Evolutionary conservation across 2,113 vertebrate genomes (phyloP).

Genomic region (Thalassoma bifasciatum): DNA sequence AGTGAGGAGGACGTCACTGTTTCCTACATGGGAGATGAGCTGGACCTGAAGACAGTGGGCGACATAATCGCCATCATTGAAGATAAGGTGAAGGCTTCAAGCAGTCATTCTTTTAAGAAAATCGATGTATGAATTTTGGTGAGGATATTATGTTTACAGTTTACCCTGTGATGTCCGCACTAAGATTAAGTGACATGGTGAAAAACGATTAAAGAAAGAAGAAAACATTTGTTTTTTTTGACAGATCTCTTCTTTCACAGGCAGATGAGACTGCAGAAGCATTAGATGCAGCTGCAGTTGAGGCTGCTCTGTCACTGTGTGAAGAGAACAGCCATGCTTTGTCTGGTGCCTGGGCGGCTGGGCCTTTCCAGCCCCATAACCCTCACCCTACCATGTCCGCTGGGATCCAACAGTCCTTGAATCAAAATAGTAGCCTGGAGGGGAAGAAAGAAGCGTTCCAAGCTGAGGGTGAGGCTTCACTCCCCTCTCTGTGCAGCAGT

Average conservation of each 20-base stretch:
- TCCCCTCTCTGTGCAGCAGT: constrained; percentile 58
- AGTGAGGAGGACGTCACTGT: constrained; percentile 89
- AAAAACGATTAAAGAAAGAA: neutral
- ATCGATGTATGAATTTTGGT: neutral
- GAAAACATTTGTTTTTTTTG: neutral
- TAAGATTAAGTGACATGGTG: neutral
- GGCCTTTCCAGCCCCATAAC: constrained; percentile 72
- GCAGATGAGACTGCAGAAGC: constrained; percentile 92
- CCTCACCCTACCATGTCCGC: constrained; percentile 41
- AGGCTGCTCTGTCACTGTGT: constrained; percentile 93
- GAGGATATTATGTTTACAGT: neutral
- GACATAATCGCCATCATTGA: constrained; percentile 98
- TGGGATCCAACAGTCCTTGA: constrained; percentile 33
- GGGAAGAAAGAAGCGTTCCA: constrained; percentile 54
- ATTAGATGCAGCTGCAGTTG: constrained; percentile 93
- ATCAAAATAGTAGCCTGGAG: constrained; percentile 53
- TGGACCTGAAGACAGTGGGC: constrained; percentile 95
- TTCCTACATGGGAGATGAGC: constrained; percentile 92
- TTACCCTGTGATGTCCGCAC: neutral
- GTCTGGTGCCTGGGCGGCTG: constrained; percentile 88
- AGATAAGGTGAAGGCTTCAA: constrained; percentile 79
- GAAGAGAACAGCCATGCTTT: constrained; percentile 92
- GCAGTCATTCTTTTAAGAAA: too few species aligned
- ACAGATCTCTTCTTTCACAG: constrained; percentile 74
- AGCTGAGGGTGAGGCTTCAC: constrained; percentile 30